Base-by-base conservation (phyloP, 1,140 invertebrate genomes). In the Neotoxoptera formosana region DNA sequence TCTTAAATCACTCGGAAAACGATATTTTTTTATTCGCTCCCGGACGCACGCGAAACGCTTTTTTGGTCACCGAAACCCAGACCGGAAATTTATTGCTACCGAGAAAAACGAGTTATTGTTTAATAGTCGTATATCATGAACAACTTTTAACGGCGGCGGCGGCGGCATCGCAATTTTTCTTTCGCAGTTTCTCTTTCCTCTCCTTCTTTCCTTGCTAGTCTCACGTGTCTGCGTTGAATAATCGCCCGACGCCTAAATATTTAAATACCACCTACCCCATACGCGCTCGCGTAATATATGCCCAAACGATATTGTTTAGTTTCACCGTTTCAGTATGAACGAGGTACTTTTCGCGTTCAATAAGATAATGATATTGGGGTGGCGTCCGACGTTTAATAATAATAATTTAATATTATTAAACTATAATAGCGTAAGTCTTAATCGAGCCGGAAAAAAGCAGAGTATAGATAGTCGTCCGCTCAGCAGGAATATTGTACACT, bases 71-170 rank as follows among this genome's bases (percentile, higher is more conserved):
- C 51, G 47, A 90, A 90, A 90, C 89, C 90, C 56, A 14, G 60
- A 91, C 56, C 36, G 56, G 25, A 47, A 91, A 91, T 91, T 60
- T 91, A 91, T 91, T 47, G 90, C 90, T 23, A 53, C 88, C n/a
- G 51, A 56, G 51, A 36, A 89, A 36, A 56, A 56, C 88, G 51
- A 89, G 90, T 91, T 60, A 91, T 91, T 91, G 90, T 91, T 91
- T 76, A 91, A 91, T 51, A 76, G 56, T 91, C 90, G 56, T 91
- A n/a, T 91, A 91, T 91, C 90, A 76, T 76, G 90, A 90, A 91
- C 53, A 91, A 67, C 56, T 45, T 91, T 76, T 76, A 76, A 76
- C 36, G 56, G 34, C 34, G 48, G 47, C 21, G 7, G 21, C 20
- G 47, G 47, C 25, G 14, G 30, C 11, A 51, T 53, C 47, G 48